Base-by-base conservation (phyloP, 2,888 invertebrate genomes). In the Leptopilina myrica region DNA sequence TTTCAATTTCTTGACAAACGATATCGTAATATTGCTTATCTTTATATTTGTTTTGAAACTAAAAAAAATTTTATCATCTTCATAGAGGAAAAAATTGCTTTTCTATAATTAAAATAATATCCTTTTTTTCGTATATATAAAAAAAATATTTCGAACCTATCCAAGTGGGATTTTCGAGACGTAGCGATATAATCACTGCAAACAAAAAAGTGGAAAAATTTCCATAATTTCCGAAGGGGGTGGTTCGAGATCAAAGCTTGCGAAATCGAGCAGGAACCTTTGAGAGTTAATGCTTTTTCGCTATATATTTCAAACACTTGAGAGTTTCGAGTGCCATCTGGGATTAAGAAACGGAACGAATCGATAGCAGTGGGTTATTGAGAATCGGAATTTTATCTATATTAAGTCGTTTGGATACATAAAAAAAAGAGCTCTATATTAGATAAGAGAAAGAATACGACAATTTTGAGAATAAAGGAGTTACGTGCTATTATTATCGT, bases 301-400 rank as follows among this genome's bases (percentile, higher is more conserved):
- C 33, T 59, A 53, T 73, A 59, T 59, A 56, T 73, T 56, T 33
- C 56, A 56, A 56, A 56, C 5, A 59, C 53, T 69, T 33, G 26
- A 69, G 33, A 26, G 14, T 8, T 69, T 9, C 12, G 33, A 73
- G 56, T 56, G 33, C 73, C 33, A 73, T 73, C 73, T 40, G 49
- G 56, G 73, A 73, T 73, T 56, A 73, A 56, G 73, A 73, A 59
- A 56, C 53, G 56, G 15, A 73, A 5, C 9, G 9, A 73, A 73
- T 73, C 73, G 56, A 73, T 73, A 73, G 40, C 73, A 56, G 73
- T 64, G 33, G 40, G 56, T 56, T 73, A 73, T 56, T 56, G 56
- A 15, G 73, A 26, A 73, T 40, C 8, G 56, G 40, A 73, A 73
- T 53, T 56, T 73, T 59, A 59, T 56, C 40, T 59, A 73, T 73